Evolutionary conservation across 2,888 invertebrate species (phyloP).

Genomic region (Rhingia rostrata): DNA sequence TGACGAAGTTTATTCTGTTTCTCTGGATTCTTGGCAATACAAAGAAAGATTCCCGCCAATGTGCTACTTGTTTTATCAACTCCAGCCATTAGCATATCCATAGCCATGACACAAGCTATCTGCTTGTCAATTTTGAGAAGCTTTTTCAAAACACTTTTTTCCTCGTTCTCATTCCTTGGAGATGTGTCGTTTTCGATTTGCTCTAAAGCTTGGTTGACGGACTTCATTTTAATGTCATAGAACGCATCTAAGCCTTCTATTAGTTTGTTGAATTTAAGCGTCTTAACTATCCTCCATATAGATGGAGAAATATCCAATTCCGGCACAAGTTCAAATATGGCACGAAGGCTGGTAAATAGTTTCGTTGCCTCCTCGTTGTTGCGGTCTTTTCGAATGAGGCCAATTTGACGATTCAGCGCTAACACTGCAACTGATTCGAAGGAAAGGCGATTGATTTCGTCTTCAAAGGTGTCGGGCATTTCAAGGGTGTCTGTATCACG

Average conservation of each 20-base stretch:
- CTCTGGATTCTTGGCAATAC: slow-evolving; percentile 86
- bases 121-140: slow-evolving; percentile 85
- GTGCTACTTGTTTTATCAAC: slow-evolving; percentile 86
- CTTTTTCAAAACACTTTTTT: slow-evolving; percentile 85
- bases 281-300: slow-evolving; percentile 72
- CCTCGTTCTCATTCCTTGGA: slow-evolving; percentile 82
- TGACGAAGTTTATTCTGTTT: slow-evolving; percentile 86
- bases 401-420: slow-evolving; percentile 81
- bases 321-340: slow-evolving; percentile 52
- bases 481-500: slow-evolving; percentile 78
- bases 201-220: slow-evolving; percentile 79
- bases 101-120: slow-evolving; percentile 86
- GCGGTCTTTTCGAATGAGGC: slow-evolving; percentile 76
- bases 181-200: slow-evolving; percentile 74
- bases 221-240: slow-evolving; percentile 78
- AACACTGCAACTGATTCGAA: slow-evolving; percentile 84
- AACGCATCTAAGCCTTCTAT: slow-evolving; percentile 76
- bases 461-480: slow-evolving; percentile 83
- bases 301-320: slow-evolving; percentile 75
- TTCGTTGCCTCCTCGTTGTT: slow-evolving; percentile 35
- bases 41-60: slow-evolving; percentile 84
- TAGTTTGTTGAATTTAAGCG: slow-evolving; percentile 72
- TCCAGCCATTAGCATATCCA: slow-evolving; percentile 87
- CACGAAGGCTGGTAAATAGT: slow-evolving; percentile 48
- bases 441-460: slow-evolving; percentile 84